Conservation (phyloP, 2,888 invertebrate species). For the Ennomos erosarius region DNA sequence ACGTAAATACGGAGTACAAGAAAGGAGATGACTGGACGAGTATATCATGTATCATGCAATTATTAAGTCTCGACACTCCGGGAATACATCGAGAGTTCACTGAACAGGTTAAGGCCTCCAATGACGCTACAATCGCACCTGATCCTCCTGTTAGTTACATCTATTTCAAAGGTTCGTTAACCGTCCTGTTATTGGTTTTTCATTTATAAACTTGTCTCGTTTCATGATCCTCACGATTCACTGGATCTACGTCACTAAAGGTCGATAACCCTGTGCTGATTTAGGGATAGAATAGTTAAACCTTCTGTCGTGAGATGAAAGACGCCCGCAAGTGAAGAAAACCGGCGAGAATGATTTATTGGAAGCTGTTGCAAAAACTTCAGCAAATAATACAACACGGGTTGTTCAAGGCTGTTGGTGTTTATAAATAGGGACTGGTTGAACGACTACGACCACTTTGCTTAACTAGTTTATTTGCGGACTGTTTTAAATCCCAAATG, state of each 20-base stretch:
- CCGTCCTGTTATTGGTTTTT: constrained; percentile 34
- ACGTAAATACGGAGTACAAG: constrained; percentile 3
- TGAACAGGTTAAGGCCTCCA: neutral
- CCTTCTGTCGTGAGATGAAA: constrained; percentile 21
- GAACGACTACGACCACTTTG: constrained; percentile 16
- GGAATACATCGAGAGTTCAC: neutral
- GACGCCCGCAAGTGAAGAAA: constrained; percentile 30
- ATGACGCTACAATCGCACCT: constrained; percentile 6
- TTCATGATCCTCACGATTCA: constrained; percentile 11
- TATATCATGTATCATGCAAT: neutral
- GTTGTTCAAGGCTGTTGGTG: constrained; percentile 32
- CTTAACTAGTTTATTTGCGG: constrained; percentile 29
- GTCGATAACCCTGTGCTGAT: constrained; percentile 24
- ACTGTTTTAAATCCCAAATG: constrained; percentile 23
- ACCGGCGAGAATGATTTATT: constrained; percentile 26
- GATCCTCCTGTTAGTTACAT: neutral
- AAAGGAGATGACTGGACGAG: constrained; percentile 17
- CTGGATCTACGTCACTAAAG: constrained; percentile 14
- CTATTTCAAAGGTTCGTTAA: constrained; percentile 37
- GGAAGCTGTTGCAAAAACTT: constrained; percentile 18
- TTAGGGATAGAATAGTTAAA: constrained; percentile 23
- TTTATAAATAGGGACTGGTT: constrained; percentile 31
- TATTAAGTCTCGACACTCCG: neutral
- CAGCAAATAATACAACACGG: constrained; percentile 25
- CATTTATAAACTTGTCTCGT: constrained; percentile 37